Base-by-base conservation (phyloP, 2,888 invertebrate species). In the Malthinus seriepunctatus region DNA sequence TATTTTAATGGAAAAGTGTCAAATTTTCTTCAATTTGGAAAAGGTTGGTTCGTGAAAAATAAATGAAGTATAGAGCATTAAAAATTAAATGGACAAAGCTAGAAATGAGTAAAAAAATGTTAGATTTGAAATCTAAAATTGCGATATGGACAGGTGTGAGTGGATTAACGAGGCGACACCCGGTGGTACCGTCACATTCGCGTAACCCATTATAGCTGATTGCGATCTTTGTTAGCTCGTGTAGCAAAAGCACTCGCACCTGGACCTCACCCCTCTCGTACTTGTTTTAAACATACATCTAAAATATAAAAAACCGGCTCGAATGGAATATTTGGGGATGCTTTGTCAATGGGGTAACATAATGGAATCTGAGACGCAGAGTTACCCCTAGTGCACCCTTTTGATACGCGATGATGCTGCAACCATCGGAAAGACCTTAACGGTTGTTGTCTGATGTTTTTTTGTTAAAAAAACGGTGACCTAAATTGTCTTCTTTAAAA, bases 301-400 rank as follows among this genome's bases (percentile, higher is more conserved):
- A 64, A 47, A 56, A 57, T 60, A 58, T 60, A 76, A 76, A 76
- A 77, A 76, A 76, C 74, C 76, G 74, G 76, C 74, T 76, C 76
- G 75, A 76, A 76, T 75, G 71, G 72, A 67, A 75, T 74, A 76
- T 72, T 68, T 73, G 75, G 77, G 76, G 75, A 75, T 71, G 73
- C 70, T 73, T 72, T 75, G 73, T 77, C 74, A 76, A 76, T 75
- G 75, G 76, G 74, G 75, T 76, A 73, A 74, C 73, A 77, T 78
- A 77, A 78, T 77, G 77, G 77, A 76, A 76, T 77, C 77, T 77
- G 77, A 77, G 77, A 77, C 76, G 75, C 72, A 71, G 70, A 71
- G 71, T 73, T 70, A 74, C 76, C 76, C 76, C 74, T 75, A 69
- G 74, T 73, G 72, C 74, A 77, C 77, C 77, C 77, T 78, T 78